A percentile compares a stretch with the other conserved stretches of the same genome.
Conservation (phyloP, 2,888 invertebrate species). For the Atethmia centrago region DNA sequence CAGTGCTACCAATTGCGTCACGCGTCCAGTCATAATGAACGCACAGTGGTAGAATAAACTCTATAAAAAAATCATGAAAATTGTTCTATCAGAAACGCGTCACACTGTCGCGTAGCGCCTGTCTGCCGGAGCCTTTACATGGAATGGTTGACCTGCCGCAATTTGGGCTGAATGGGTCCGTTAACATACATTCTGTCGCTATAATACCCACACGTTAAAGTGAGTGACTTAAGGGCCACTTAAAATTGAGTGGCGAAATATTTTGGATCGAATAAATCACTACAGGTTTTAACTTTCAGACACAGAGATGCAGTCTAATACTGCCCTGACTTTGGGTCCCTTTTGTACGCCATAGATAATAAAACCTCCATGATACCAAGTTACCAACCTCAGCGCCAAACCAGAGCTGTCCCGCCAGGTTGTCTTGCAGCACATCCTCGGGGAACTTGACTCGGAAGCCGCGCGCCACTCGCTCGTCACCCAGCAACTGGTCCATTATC, state of each 20-base stretch:
- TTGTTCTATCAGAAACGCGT: too few species aligned
- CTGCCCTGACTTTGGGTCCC: background rate
- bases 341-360: background rate
- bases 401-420: constrained; percentile 99
- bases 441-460: constrained; percentile 99
- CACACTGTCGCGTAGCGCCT: too few species aligned
- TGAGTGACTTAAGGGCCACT: background rate
- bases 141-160: constrained; percentile 5
- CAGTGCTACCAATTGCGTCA: too few species aligned
- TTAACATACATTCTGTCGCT: constrained; percentile 1
- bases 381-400: constrained; percentile 97
- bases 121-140: background rate
- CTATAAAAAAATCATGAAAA: too few species aligned
- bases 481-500: constrained; percentile 98
- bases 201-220: background rate
- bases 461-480: constrained; percentile 96
- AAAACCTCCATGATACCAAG: background rate
- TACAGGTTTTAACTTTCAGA: background rate
- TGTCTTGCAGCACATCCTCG: constrained; percentile 99
- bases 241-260: background rate
- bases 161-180: background rate
- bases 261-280: background rate
- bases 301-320: background rate
- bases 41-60: too few species aligned
- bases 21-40: too few species aligned